Base-by-base conservation (phyloP, 2,113 vertebrate genomes). In the Cariama cristata region DNA sequence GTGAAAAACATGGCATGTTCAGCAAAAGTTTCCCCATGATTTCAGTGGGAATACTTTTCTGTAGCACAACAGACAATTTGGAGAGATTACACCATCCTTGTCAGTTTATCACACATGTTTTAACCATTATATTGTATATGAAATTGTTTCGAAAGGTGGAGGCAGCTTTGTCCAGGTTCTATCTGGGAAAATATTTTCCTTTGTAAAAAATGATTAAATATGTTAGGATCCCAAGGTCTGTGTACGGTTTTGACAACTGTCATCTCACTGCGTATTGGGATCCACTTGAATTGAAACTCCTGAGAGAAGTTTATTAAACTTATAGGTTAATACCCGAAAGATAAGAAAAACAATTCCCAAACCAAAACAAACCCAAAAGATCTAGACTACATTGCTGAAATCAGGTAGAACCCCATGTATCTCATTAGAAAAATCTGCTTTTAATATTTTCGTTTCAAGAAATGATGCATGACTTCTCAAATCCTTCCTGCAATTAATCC, bases 401-500 rank as follows among this genome's bases (percentile, higher is more conserved):
- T 94, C 96, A 98, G 97, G 96, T 98, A 98, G 96, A 96, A 86
- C 64, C 82, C 91, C 91, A 47, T 73, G 96, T 91, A 97, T 96
- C 98, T 98, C 98, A 97, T 98, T 98, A 98, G 98, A 96, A 97
- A 97, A 98, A 98, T 98, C 98, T 99, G 98, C 98, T 99, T 99
- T 98, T 99, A 99, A 99, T 99, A 99, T 99, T 99, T 98, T 98
- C 91, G 97, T 98, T 98, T 98, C 98, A 94, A 98, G 97, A 99
- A 98, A 98, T 99, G 99, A 99, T 99, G 98, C 98, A 99, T 99
- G 99, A 98, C 99, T 99, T 98, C 98, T 99, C 98, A 99, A 99
- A 99, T 99, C 98, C 99, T 99, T 99, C 99, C 99, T 98, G 99
- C 99, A 99, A 99, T 99, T 99, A 99, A 99, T 99, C 98, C 99